Base-by-base conservation (phyloP, 2,797 vertebrate species). In the Dendrocincla tyrannina region DNA sequence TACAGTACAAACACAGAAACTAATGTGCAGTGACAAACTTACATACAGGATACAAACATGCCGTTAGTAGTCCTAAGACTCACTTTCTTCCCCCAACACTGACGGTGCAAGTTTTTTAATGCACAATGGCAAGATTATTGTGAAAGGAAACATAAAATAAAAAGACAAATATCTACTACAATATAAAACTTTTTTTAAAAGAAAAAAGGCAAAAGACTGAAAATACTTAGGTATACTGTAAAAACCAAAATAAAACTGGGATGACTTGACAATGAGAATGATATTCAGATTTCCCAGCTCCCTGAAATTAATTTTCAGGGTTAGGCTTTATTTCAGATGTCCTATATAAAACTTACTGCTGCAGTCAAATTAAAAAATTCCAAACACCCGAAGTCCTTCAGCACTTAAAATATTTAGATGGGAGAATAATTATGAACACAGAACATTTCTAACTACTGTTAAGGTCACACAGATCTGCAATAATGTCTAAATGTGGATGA, bases 71-170 rank as follows among this genome's bases (percentile, higher is more conserved):
- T 33, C 55, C 46, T 72, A 46, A 74, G 49, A 62, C 28, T 75
- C n/a, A 25, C 27, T 58, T 81, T 37, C 44, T 46, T 49, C 24
- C 25, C 25, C 10, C 47, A 47, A 0, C 1, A 2, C 1, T 25
- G 30, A 50, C 0, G 39, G 46, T 33, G 35, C 28, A 70, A 44
- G 11, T 22, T 27, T 25, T 59, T 85, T 42, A 78, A 87, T 9
- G 47, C 33, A 47, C 10, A 56, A 67, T 8, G 11, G 17, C 25
- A 80, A 32, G n/a, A 73, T n/a, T 37, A 59, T 33, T 56, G 28
- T 79, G 32, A 88, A 52, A 49, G 9, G 13, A 74, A 75, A 77
- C 18, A 12, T 41, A 77, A 80, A 82, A 88, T 10, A 27, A 39
- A 72, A 83, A 53, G 4, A 84, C 44, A 53, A 37, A 85, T 41